phyloP scores from a whole-genome alignment of 1,140 invertebrate species.

The Drosophila navojoa region DNA sequence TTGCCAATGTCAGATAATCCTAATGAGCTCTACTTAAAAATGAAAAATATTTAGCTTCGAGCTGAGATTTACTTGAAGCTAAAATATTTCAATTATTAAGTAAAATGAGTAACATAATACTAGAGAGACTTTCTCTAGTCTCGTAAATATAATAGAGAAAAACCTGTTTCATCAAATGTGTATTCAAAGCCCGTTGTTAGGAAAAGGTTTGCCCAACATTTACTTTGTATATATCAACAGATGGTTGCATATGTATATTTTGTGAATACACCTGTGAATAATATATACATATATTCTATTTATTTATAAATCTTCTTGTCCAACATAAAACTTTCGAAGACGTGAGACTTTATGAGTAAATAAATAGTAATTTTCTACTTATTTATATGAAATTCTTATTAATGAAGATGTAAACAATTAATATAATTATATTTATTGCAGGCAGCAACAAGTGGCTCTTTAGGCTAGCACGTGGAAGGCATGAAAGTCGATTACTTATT shows the following conservation, averaged over 20 bases:
- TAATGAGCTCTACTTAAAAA: slow-evolving; percentile 1
- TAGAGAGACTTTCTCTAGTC: no score
- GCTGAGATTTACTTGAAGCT: background rate
- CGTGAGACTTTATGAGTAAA: no score
- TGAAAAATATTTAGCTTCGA: slow-evolving; percentile 4
- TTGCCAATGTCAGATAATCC: slow-evolving; percentile 11
- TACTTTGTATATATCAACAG: background rate
- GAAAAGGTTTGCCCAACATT: background rate
- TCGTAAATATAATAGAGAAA: background rate
- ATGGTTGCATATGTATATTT: background rate
- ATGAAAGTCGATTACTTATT: slow-evolving; percentile 1
- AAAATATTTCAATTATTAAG: background rate
- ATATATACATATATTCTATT: no score
- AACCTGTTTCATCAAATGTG: background rate
- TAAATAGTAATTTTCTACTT: no score
- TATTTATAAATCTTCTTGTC: no score
- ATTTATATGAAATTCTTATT: background rate
- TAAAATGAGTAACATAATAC: no score
- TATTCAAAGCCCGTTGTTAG: background rate
- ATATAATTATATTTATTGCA: slow-evolving; percentile 10
- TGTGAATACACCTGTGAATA: background rate
- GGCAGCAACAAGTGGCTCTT: slow-evolving; percentile 31
- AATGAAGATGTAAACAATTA: slow-evolving; percentile 5
- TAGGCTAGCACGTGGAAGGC: background rate
- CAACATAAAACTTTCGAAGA: no score